Conservation (phyloP, 2,113 vertebrate genomes). For the Stictonetta naevosa region DNA sequence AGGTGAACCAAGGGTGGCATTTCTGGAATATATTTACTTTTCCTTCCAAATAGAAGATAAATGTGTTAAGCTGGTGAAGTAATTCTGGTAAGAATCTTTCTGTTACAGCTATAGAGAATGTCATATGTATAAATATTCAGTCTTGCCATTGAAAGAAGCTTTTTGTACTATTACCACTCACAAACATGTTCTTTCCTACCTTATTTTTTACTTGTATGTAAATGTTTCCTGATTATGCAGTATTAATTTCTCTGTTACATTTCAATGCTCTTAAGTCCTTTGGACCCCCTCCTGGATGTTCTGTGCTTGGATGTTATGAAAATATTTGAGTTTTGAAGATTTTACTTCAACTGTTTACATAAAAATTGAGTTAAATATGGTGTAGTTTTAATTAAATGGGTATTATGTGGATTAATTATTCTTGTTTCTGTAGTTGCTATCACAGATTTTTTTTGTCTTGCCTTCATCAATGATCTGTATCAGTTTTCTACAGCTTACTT, state of each 20-base stretch:
- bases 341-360: background rate
- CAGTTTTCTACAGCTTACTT: background rate
- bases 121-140: background rate
- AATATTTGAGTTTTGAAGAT: background rate
- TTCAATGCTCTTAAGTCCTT: background rate
- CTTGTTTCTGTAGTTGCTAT: background rate
- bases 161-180: background rate
- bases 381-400: background rate
- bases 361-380: background rate
- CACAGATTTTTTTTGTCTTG: background rate
- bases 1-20: background rate
- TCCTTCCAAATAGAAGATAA: constrained; percentile 12
- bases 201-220: background rate
- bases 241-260: background rate
- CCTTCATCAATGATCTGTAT: background rate
- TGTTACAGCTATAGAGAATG: background rate
- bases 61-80: constrained; percentile 50
- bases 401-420: background rate
- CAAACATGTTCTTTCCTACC: background rate
- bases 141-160: background rate
- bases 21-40: background rate
- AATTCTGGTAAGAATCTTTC: constrained; percentile 59
- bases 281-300: background rate
- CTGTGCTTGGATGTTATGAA: background rate
- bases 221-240: background rate